Evolutionary conservation across 2,797 vertebrate species (phyloP).

Genomic region (Picus viridis): DNA sequence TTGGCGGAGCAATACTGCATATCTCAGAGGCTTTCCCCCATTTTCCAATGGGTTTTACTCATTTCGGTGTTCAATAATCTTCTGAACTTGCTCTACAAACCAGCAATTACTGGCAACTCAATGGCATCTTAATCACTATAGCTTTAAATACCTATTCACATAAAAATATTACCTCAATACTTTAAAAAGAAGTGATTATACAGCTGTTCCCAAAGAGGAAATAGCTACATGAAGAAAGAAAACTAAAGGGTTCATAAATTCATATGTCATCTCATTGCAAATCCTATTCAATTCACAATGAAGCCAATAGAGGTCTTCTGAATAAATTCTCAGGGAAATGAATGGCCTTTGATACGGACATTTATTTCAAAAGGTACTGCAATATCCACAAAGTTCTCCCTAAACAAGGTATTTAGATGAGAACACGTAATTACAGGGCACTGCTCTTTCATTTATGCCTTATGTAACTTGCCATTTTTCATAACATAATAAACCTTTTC

Average conservation of each 20-base stretch:
- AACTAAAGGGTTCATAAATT: not conserved
- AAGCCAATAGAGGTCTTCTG: not conserved
- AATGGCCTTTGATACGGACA: not conserved
- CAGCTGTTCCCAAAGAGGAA: not conserved
- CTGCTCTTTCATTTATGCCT: not conserved
- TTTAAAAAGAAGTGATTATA: not conserved
- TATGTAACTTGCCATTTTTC: not conserved
- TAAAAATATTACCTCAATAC: not conserved
- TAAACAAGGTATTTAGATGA: not conserved
- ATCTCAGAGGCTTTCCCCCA: not conserved
- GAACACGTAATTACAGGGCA: not conserved
- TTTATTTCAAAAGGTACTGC: not conserved
- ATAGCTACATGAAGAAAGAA: not conserved
- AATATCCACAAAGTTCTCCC: not conserved
- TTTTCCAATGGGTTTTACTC: not conserved
- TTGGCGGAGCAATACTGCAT: not conserved
- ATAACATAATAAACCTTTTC: not conserved
- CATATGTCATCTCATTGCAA: not conserved
- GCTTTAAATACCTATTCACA: not conserved
- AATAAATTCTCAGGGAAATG: not conserved
- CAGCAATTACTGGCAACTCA: not conserved
- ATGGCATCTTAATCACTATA: not conserved
- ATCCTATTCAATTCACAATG: not conserved
- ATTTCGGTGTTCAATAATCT: not conserved
- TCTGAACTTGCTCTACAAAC: not conserved